phyloP scores from a whole-genome alignment of 2,888 invertebrate genomes.

The Subacronicta megacephala region DNA sequence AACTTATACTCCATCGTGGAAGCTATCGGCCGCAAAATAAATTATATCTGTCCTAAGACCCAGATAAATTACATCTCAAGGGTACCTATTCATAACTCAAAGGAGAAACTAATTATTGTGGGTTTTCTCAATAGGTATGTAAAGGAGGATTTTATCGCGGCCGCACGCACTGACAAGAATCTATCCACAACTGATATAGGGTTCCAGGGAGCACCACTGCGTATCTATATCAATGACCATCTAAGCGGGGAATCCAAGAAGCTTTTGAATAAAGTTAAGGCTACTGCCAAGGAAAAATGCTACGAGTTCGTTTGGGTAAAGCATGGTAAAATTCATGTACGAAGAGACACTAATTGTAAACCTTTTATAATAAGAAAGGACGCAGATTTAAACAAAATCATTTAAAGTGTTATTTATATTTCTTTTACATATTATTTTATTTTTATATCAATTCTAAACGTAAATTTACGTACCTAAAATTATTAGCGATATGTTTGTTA shows the following conservation, averaged over 20 bases:
- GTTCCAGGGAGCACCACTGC: neutral
- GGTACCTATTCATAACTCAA: neutral
- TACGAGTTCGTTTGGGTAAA: slow-evolving; percentile 1
- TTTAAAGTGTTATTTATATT: neutral
- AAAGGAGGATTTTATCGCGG: neutral
- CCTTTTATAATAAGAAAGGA: slow-evolving; percentile 3
- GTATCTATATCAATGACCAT: slow-evolving; percentile 5
- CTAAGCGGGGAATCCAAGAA: neutral
- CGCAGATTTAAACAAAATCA: slow-evolving; percentile 6
- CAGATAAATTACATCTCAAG: slow-evolving; percentile 5
- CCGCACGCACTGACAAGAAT: neutral
- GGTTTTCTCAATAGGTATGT: neutral
- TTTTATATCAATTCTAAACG: neutral
- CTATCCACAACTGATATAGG: neutral
- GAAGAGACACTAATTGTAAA: neutral
- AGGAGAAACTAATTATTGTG: slow-evolving; percentile 4
- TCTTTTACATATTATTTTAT: neutral
- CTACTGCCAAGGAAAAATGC: neutral
- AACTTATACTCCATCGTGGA: neutral
- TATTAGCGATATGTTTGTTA: too few species aligned
- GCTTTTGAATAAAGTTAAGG: neutral
- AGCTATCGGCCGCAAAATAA: neutral
- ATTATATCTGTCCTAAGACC: neutral
- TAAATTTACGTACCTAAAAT: neutral
- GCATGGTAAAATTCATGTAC: slow-evolving; percentile 1